Conservation (phyloP, 2,797 vertebrate species). For the Astyanax mexicanus region DNA sequence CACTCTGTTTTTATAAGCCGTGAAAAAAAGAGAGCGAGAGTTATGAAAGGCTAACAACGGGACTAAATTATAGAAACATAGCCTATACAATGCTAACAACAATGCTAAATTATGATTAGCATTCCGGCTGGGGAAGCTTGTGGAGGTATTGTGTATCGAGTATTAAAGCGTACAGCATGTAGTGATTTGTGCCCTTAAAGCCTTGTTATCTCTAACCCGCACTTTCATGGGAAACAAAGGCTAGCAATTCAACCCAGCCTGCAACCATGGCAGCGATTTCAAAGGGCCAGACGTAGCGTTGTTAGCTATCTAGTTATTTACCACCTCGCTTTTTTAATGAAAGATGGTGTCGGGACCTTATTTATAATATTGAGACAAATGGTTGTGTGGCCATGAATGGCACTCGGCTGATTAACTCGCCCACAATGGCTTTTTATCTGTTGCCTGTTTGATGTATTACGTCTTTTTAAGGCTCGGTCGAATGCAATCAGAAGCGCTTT, state of each 20-base stretch:
- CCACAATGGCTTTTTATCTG: slow-evolving; percentile 79
- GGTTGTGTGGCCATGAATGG: slow-evolving; percentile 71
- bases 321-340: slow-evolving; percentile 63
- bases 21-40: slow-evolving; percentile 6
- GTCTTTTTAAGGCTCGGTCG: slow-evolving; percentile 79
- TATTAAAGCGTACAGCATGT: slow-evolving; percentile 6
- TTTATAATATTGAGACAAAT: slow-evolving; percentile 81
- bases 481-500: slow-evolving; percentile 83
- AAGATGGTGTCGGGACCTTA: slow-evolving; percentile 57
- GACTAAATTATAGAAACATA: slow-evolving; percentile 4
- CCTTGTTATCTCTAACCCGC: slow-evolving; percentile 22
- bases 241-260: slow-evolving; percentile 7
- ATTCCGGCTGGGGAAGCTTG: background rate
- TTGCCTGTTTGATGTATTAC: slow-evolving; percentile 82
- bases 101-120: background rate
- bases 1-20: slow-evolving; percentile 22
- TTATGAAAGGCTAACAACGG: background rate
- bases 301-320: slow-evolving; percentile 52
- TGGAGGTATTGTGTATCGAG: background rate
- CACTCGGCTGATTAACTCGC: slow-evolving; percentile 84
- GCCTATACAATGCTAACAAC: background rate
- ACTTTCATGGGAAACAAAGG: slow-evolving; percentile 27
- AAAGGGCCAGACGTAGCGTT: slow-evolving; percentile 6
- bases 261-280: slow-evolving; percentile 13
- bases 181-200: slow-evolving; percentile 16